A percentile compares a stretch with the other conserved stretches of the same genome.
Evolutionary conservation across 2,113 vertebrate species (phyloP).

Genomic region (Mirza zaza): DNA sequence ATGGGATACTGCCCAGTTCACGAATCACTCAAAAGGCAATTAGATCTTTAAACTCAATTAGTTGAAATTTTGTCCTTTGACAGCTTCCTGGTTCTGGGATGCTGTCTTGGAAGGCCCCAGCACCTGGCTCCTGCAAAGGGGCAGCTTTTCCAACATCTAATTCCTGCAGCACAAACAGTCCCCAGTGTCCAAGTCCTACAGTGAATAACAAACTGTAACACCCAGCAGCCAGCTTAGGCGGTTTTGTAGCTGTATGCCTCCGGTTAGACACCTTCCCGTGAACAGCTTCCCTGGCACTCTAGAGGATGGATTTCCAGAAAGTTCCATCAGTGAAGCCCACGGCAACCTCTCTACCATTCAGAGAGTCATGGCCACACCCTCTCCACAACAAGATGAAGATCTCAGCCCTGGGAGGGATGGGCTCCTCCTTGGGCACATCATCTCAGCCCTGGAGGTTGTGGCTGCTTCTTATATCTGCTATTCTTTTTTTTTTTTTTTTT

Average conservation of each 20-base stretch:
- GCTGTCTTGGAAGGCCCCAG: not conserved
- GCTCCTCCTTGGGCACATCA: not conserved
- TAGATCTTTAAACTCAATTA: not conserved
- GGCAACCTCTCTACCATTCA: not conserved
- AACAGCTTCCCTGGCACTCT: not conserved
- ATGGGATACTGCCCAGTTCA: not conserved
- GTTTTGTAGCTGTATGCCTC: not conserved
- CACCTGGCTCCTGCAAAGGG: not conserved
- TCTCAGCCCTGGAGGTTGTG: not conserved
- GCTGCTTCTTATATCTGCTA: not conserved
- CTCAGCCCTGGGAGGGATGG: not conserved
- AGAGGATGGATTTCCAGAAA: not conserved
- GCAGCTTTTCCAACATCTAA: not conserved
- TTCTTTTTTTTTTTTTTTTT: too few species aligned
- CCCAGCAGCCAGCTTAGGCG: not conserved
- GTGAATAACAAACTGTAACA: not conserved
- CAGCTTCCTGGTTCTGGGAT: not conserved
- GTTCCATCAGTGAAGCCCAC: not conserved
- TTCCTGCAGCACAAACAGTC: too few species aligned
- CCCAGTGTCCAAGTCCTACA: not conserved
- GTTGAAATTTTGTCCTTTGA: not conserved
- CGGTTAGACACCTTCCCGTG: not conserved
- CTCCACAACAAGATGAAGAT: not conserved
- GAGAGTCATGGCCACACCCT: not conserved
- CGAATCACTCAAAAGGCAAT: not conserved